Evolutionary conservation across 2,113 vertebrate genomes (phyloP).

Genomic region (Actenoides lindsayi): DNA sequence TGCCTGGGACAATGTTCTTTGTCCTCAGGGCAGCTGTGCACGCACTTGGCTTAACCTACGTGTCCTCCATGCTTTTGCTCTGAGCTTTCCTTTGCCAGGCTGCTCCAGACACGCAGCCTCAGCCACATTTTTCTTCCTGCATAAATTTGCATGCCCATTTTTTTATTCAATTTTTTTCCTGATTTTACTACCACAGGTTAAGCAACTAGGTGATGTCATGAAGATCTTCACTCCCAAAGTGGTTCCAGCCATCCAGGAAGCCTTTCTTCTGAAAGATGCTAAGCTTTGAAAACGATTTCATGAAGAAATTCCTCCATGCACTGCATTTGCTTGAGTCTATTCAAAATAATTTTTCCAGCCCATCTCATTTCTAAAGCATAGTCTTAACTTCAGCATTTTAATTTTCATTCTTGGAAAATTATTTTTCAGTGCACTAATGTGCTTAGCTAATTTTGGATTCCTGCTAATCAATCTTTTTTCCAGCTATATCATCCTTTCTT

Average conservation of each 20-base stretch:
- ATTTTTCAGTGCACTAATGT: background rate
- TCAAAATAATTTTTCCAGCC: background rate
- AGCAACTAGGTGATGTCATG: background rate
- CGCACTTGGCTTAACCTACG: accelerated
- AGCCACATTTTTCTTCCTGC: background rate
- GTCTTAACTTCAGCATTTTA: background rate
- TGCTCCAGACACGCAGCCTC: background rate
- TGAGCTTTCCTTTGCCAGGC: background rate
- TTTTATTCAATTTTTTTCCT: background rate
- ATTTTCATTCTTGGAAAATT: background rate
- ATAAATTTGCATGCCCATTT: background rate
- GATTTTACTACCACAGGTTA: background rate
- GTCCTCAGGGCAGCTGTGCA: background rate
- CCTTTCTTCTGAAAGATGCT: background rate
- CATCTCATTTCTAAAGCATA: background rate
- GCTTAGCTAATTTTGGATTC: background rate
- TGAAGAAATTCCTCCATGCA: background rate
- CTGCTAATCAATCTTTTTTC: background rate
- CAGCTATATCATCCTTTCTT: background rate
- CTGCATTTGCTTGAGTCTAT: background rate
- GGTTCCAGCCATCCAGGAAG: background rate
- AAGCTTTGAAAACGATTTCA: background rate
- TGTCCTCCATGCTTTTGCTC: background rate
- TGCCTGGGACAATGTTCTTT: background rate
- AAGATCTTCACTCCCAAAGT: background rate